Conservation (phyloP, 2,797 vertebrate species). For the Xiphorhynchus erythropygius region DNA sequence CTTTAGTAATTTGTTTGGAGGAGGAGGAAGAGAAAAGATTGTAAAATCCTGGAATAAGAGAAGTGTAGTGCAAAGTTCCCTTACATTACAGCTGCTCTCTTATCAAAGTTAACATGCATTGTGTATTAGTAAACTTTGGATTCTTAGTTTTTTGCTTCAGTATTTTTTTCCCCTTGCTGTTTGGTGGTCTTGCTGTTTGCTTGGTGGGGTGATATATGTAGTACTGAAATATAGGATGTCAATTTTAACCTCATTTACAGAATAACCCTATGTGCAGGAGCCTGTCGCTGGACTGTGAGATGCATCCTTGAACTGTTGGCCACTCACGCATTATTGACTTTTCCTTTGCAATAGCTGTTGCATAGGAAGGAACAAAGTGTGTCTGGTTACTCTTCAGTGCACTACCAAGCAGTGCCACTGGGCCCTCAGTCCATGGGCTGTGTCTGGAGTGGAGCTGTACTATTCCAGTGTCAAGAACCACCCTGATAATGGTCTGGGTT, state of each 20-base stretch:
- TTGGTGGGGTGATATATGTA: neutral
- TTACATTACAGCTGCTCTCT: neutral
- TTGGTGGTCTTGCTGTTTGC: neutral
- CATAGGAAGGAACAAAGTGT: neutral
- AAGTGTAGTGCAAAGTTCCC: neutral
- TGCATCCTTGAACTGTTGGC: neutral
- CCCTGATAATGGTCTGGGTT: neutral
- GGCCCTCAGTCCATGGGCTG: accelerated
- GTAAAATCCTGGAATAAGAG: neutral
- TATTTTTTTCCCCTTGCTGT: neutral
- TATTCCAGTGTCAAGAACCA: neutral
- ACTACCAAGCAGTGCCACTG: accelerated
- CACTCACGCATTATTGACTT: neutral
- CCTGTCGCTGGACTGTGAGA: accelerated
- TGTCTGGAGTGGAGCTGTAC: neutral
- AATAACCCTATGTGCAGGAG: neutral
- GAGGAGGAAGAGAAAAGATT: neutral
- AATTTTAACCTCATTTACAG: neutral
- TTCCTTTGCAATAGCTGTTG: neutral
- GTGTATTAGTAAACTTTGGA: neutral
- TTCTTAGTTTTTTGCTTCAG: neutral
- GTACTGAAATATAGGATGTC: neutral
- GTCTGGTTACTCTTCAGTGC: neutral
- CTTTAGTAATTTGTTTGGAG: neutral
- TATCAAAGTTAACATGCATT: neutral